Percentiles rank a stretch among this genome's conserved stretches.
Conservation (phyloP, 2,888 invertebrate genomes). For the Drosophila pseudotalamancana region DNA sequence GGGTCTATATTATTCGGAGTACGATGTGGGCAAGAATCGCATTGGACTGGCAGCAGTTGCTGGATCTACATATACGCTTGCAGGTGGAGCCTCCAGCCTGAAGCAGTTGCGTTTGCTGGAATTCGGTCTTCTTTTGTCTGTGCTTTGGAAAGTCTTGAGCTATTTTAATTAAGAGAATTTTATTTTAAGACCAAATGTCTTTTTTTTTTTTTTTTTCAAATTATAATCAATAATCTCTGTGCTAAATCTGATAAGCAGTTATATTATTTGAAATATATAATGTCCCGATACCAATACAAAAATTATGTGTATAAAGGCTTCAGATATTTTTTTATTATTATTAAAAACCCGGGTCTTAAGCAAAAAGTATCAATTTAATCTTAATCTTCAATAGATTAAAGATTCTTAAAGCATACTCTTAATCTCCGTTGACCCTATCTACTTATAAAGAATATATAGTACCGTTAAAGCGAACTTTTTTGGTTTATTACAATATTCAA, state of each 20-base stretch:
- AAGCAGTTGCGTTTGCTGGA: conserved; percentile 7
- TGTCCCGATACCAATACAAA: background rate
- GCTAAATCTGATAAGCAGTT: conserved; percentile 9
- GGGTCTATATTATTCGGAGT: conserved; percentile 96
- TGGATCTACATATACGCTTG: conserved; percentile 19
- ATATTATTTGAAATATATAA: conserved; percentile 16
- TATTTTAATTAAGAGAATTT: background rate
- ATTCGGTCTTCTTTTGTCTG: background rate
- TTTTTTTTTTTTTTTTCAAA: conserved; percentile 7
- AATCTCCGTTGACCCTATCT: no score
- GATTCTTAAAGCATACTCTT: no score
- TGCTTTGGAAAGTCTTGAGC: background rate
- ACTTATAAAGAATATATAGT: no score
- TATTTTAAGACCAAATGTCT: background rate
- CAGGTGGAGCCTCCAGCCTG: conserved; percentile 3
- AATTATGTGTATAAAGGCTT: background rate
- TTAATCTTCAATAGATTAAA: background rate
- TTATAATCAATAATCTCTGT: background rate
- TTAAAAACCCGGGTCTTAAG: background rate
- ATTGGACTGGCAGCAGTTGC: conserved; percentile 92
- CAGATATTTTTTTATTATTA: no score
- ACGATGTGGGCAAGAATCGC: conserved; percentile 92
- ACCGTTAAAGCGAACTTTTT: background rate
- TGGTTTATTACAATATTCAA: background rate
- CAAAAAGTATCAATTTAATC: background rate